These are phyloP conservation scores for Illadopsis cleaveri DNA, from an alignment of 2,113 vertebrate species.

Conservation along the genomic window DNA sequence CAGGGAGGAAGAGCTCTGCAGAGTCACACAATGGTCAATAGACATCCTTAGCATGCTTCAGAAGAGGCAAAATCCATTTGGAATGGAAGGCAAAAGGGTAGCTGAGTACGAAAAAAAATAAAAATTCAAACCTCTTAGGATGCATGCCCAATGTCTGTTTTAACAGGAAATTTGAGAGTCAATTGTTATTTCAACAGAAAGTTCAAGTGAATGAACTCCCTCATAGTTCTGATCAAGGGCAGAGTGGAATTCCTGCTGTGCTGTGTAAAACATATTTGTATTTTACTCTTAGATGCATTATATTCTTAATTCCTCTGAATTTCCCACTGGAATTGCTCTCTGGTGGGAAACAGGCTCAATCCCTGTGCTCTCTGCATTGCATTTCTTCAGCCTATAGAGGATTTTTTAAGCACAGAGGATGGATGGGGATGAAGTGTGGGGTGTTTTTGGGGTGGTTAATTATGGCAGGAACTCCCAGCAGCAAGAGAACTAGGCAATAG, in stretches of 20 bases:
- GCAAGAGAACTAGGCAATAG: neutral
- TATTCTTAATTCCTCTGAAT: neutral
- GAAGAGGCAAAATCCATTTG: neutral
- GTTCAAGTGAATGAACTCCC: neutral
- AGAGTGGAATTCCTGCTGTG: neutral
- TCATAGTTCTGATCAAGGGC: neutral
- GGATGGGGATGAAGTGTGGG: too few relatives aligned
- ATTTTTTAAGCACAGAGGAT: neutral
- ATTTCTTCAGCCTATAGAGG: neutral
- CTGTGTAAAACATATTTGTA: neutral
- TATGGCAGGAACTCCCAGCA: neutral
- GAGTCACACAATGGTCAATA: neutral
- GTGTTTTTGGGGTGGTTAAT: rapidly evolving
- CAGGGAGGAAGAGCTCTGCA: neutral
- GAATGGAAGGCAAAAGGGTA: neutral
- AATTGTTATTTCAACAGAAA: neutral
- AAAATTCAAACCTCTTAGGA: neutral
- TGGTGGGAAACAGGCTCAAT: neutral
- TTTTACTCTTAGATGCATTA: neutral
- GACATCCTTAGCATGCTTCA: neutral
- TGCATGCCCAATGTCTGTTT: neutral
- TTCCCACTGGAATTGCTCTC: neutral
- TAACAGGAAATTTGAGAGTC: neutral
- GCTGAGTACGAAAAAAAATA: neutral
- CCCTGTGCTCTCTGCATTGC: too few relatives aligned